phyloP scores from a whole-genome alignment of 2,888 invertebrate species.

The Andrena marginata region DNA sequence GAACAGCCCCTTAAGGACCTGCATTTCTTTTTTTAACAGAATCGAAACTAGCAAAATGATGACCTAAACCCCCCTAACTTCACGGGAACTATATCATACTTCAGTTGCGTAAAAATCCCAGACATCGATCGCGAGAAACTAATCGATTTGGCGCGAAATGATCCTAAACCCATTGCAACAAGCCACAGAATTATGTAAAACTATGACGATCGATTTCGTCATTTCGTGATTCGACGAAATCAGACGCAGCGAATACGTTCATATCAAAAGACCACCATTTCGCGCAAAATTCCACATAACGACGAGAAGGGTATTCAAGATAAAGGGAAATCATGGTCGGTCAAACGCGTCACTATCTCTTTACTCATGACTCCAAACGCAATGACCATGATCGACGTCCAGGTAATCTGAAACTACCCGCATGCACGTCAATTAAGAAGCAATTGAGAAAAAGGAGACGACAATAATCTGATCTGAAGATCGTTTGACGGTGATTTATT shows the following conservation, averaged over 20 bases:
- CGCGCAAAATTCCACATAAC: background rate
- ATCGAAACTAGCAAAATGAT: too few species aligned
- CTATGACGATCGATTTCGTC: background rate
- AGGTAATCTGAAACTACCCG: conserved; percentile 28
- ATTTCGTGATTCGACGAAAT: conserved; percentile 29
- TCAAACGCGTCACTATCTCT: background rate
- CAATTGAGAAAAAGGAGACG: background rate
- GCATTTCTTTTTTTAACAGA: too few species aligned
- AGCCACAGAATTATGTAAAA: conserved; percentile 9
- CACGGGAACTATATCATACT: too few species aligned
- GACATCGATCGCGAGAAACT: too few species aligned
- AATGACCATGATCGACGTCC: background rate
- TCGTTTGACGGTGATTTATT: too few species aligned
- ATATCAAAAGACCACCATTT: background rate
- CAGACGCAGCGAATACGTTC: background rate
- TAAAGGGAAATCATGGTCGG: background rate
- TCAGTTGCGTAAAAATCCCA: too few species aligned
- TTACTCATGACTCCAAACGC: background rate
- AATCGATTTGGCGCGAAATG: too few species aligned
- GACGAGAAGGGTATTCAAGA: background rate
- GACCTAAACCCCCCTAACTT: too few species aligned
- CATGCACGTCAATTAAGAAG: conserved; percentile 4
- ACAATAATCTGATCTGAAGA: background rate
- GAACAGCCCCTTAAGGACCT: too few species aligned
- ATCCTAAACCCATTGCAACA: background rate